Conservation (phyloP, 35 echinoderm and acorn worm genomes). For the Heliocidaris tuberculata region DNA sequence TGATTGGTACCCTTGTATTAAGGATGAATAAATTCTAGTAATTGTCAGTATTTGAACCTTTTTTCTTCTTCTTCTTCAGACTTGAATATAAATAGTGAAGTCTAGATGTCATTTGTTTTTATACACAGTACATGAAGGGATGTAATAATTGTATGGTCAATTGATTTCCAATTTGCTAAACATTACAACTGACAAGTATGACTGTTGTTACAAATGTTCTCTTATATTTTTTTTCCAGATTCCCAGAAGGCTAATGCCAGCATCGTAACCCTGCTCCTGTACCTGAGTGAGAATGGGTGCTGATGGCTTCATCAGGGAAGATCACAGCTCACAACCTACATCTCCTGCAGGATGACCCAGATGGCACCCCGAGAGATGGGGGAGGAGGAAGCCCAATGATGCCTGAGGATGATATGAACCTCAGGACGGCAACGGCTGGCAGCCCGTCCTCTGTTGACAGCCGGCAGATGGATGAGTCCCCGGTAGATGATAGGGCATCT, state of each 20-base stretch:
- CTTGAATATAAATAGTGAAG: no score
- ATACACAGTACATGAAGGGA: no score
- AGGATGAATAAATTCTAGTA: no score
- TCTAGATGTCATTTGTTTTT: no score
- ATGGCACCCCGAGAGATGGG: conserved; percentile 19
- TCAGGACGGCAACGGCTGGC: conserved; percentile 22
- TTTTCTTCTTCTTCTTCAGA: no score
- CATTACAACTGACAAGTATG: no score
- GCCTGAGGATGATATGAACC: conserved; percentile 12
- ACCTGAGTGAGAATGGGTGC: neutral
- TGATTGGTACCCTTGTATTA: no score
- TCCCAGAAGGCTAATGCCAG: neutral
- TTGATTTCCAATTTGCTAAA: no score
- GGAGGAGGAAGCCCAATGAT: neutral
- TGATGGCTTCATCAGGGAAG: conserved; percentile 50
- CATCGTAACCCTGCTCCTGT: neutral
- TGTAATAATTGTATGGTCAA: no score
- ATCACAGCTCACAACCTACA: conserved; percentile 84
- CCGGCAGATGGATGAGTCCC: conserved; percentile 75
- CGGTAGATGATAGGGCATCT: conserved; percentile 59
- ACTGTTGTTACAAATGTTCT: neutral
- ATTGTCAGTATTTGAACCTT: no score
- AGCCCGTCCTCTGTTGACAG: conserved; percentile 71
- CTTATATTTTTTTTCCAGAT: neutral
- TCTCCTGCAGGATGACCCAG: conserved; percentile 57